A percentile compares a stretch with the other conserved stretches of the same genome.
Conservation (phyloP, 2,888 invertebrate genomes). For the Agonopterix alstromeriana region DNA sequence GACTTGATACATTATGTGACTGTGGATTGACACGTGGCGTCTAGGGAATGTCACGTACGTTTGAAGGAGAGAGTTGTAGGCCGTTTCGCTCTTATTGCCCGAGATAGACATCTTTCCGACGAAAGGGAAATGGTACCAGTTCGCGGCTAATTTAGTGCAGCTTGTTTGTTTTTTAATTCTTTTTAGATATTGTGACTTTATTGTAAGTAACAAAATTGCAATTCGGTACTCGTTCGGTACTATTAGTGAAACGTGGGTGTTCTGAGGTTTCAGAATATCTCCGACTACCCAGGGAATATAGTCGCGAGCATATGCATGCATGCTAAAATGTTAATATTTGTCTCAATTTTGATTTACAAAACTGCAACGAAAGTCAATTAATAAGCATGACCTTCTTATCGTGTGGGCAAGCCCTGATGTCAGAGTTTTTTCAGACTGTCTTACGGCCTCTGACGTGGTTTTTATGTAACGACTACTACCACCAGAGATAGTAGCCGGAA, state of each 20-base stretch:
- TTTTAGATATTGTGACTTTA: constrained; percentile 12
- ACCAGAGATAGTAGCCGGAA: too few relatives aligned
- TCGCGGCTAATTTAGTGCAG: constrained; percentile 47
- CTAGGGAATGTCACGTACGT: constrained; percentile 45
- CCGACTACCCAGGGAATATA: too few relatives aligned
- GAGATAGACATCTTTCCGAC: constrained; percentile 57
- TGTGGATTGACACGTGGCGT: constrained; percentile 58
- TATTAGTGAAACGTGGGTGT: too few relatives aligned
- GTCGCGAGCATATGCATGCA: too few relatives aligned
- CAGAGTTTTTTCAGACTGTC: too few relatives aligned
- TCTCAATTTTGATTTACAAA: neutral
- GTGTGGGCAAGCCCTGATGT: too few relatives aligned
- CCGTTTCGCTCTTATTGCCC: constrained; percentile 43
- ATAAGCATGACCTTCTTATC: too few relatives aligned
- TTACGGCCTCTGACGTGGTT: too few relatives aligned
- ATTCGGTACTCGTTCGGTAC: too few relatives aligned
- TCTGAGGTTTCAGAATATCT: too few relatives aligned
- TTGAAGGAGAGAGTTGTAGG: constrained; percentile 37
- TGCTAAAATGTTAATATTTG: too few relatives aligned
- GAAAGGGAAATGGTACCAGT: constrained; percentile 59
- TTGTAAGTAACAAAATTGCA: neutral
- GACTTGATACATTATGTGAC: constrained; percentile 48
- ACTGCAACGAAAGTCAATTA: neutral
- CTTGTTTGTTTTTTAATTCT: constrained; percentile 35
- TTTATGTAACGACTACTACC: too few relatives aligned